Evolutionary conservation across 2,113 vertebrate genomes (phyloP).

Genomic region (Polyodon spathula): DNA sequence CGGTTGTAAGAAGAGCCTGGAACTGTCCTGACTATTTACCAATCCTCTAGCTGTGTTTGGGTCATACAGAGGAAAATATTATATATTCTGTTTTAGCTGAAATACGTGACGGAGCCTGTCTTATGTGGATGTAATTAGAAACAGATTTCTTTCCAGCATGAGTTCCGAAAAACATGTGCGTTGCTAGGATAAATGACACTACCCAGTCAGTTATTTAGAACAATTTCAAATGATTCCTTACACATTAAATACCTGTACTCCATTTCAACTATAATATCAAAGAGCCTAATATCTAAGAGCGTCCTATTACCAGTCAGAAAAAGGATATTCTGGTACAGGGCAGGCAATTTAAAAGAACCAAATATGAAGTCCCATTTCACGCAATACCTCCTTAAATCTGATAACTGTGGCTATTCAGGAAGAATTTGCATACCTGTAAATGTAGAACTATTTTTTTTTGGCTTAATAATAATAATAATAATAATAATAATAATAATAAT

Average conservation of each 20-base stretch:
- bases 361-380: too few relatives aligned
- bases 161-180: constrained; percentile 4
- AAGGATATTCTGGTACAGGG: too few relatives aligned
- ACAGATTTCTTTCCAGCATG: constrained; percentile 6
- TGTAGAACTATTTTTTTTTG: too few relatives aligned
- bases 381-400: too few relatives aligned
- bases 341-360: too few relatives aligned
- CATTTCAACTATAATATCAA: too few relatives aligned
- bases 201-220: not conserved
- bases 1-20: not conserved
- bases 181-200: constrained; percentile 4
- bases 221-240: not conserved
- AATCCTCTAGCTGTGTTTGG: not conserved
- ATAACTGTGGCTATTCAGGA: too few relatives aligned
- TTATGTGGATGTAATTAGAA: constrained; percentile 5
- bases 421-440: too few relatives aligned
- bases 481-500: too few relatives aligned
- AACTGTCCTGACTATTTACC: not conserved
- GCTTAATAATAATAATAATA: too few relatives aligned
- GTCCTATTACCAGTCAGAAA: too few relatives aligned
- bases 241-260: not conserved
- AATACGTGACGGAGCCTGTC: not conserved
- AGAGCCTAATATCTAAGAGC: too few relatives aligned
- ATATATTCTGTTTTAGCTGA: not conserved
- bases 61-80: not conserved